These are phyloP conservation scores for Erpobdella octoculata DNA, from an alignment of 2,888 invertebrate genomes.

Conservation along the genomic window DNA sequence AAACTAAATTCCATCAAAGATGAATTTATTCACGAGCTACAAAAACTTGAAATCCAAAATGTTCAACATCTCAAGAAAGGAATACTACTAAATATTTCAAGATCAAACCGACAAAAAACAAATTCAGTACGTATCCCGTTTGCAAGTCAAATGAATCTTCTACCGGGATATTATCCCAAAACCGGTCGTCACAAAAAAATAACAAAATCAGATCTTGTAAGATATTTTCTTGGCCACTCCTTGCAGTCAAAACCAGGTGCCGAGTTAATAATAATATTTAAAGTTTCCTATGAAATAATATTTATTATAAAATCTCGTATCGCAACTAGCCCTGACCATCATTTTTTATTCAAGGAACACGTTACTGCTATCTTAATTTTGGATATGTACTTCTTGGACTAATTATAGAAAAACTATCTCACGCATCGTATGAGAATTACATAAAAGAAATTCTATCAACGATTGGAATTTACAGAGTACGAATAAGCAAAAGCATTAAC, in stretches of 20 bases:
- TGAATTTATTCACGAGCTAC: too few relatives aligned
- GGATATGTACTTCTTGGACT: conserved; percentile 46
- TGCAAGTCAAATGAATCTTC: too few relatives aligned
- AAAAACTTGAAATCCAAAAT: neutral
- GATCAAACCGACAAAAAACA: too few relatives aligned
- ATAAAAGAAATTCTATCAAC: conserved; percentile 37
- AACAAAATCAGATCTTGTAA: neutral
- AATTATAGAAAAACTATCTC: conserved; percentile 42
- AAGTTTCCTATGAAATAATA: neutral
- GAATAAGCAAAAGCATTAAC: conserved; percentile 36
- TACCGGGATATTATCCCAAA: too few relatives aligned
- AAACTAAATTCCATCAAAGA: too few relatives aligned
- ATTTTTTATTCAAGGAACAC: conserved; percentile 39
- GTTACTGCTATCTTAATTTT: conserved; percentile 47
- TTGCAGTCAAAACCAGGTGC: conserved; percentile 6
- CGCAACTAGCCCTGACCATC: neutral
- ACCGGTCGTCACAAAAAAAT: neutral
- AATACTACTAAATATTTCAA: neutral
- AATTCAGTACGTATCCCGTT: too few relatives aligned
- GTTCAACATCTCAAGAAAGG: neutral
- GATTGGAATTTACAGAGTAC: conserved; percentile 39
- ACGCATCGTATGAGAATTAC: conserved; percentile 40
- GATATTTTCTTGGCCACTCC: conserved; percentile 3
- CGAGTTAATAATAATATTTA: neutral
- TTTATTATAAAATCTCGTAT: neutral